phyloP scores from a whole-genome alignment of 1,140 invertebrate species.

The Micrasema minimum region DNA sequence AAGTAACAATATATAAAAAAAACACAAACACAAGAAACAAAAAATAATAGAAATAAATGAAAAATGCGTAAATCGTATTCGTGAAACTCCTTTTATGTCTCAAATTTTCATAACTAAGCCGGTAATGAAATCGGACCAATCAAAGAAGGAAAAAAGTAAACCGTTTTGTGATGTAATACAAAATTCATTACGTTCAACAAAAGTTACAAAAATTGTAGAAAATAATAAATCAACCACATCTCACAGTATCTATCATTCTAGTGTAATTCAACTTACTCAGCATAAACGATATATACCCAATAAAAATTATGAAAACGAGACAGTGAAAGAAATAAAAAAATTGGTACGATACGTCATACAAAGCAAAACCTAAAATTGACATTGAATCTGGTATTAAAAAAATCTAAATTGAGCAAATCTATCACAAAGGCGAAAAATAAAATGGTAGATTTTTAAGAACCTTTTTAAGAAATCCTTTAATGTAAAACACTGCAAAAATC shows the following conservation, averaged over 20 bases:
- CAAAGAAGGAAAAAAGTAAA: too few relatives aligned
- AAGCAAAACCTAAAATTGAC: neutral
- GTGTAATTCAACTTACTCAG: conserved; percentile 2
- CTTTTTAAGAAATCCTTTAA: neutral
- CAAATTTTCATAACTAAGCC: conserved; percentile 12
- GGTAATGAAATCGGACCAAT: neutral
- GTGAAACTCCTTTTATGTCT: conserved; percentile 20
- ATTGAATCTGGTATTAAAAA: neutral
- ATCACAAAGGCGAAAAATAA: neutral
- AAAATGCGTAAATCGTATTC: neutral
- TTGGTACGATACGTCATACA: neutral
- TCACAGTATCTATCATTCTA: conserved; percentile 8
- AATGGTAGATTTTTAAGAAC: neutral
- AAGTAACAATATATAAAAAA: conserved; percentile 1
- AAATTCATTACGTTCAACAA: neutral
- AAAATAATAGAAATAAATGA: neutral
- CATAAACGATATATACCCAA: too few relatives aligned
- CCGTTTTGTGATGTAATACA: neutral
- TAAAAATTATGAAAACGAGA: neutral
- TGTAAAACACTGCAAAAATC: conserved; percentile 19
- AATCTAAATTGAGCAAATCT: too few relatives aligned
- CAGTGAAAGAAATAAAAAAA: neutral
- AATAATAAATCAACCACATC: conserved; percentile 5
- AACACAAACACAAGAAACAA: neutral
- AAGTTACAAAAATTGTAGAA: neutral